Base-by-base conservation (phyloP, 2,888 invertebrate species). In the Drosophila nigritarsus region DNA sequence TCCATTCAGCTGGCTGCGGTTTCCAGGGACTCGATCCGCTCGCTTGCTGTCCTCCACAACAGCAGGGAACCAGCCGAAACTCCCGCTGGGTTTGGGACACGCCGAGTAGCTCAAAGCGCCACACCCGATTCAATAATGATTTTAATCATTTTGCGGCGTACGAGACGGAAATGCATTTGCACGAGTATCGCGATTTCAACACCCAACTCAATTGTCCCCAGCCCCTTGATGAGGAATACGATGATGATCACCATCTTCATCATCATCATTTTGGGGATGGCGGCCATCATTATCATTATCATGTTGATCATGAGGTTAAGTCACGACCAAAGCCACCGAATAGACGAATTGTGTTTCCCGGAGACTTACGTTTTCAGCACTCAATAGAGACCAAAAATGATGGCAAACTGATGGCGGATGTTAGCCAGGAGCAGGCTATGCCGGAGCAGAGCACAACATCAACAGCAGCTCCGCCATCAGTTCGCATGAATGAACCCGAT, bases 161-260 rank as follows among this genome's bases (percentile, higher is more conserved):
- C 30, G 65, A 79, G 29, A 73, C 73, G 8, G 90, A 92, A 65
- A 75, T 68, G 9, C 82, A 85, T 65, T 65, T 92, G 11, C 81
- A 90, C 4, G 89, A 92, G 54, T 92, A 92, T 70, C 89, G 89
- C 48, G 92, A 93, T 78, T 90, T 91, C 8, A 72, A 74, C 4
- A 85, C 92, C 1, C 81, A 88, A 51, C 91, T 87, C 15, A 93
- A 93, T 68, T 92, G 91, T 61, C 93, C 92, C 0, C 91, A 87
- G 54, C 80, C 84, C 7, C 74, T 93, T 65, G 89, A 88, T 29
- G 80, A 82, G 0, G 92, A 90, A 34, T 72, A 75, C 32, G 62
- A 73, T 45, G 74, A 73, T 45, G 24, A 45, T 24, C 8, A 45
- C 7, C 45, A 45, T 24, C 2, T 24, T 24, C 45, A 45, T 24